Percentiles rank a stretch among this genome's conserved stretches.
phyloP scores from a whole-genome alignment of 2,113 vertebrate species.

The Numenius arquata region DNA sequence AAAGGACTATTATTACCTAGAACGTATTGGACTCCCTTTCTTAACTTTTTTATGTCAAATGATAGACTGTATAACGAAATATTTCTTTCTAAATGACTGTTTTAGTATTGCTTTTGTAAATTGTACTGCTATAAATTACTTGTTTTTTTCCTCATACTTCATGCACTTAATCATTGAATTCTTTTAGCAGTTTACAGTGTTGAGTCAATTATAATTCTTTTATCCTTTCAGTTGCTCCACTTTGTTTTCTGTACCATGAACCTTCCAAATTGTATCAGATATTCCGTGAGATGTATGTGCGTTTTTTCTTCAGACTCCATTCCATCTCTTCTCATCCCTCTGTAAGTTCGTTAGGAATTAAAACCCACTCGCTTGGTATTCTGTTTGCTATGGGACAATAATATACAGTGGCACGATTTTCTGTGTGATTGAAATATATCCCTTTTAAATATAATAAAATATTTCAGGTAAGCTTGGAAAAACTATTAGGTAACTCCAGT shows the following conservation, averaged over 20 bases:
- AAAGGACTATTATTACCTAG: not conserved
- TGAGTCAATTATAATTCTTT: conserved; percentile 46
- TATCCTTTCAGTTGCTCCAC: conserved; percentile 88
- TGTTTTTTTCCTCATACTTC: not conserved
- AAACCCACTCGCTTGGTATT: not conserved
- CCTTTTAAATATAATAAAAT: not conserved
- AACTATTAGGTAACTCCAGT: not conserved
- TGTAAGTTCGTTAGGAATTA: conserved; percentile 77
- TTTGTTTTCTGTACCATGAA: conserved; percentile 97
- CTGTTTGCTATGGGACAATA: conserved; percentile 18
- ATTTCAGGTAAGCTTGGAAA: not conserved
- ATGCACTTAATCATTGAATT: conserved; percentile 17
- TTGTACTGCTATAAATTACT: not conserved
- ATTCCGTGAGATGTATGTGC: conserved; percentile 97
- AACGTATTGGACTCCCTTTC: not conserved
- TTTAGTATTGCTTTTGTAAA: not conserved
- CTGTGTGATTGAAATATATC: not conserved
- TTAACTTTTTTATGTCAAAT: not conserved
- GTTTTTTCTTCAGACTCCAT: conserved; percentile 97
- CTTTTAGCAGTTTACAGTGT: conserved; percentile 1
- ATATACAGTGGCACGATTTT: not conserved
- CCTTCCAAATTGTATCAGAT: conserved; percentile 94
- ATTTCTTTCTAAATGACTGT: not conserved
- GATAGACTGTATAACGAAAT: not conserved
- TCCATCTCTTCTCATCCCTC: conserved; percentile 95